Conservation (phyloP, 1,140 invertebrate genomes). For the Muscidifurax raptorellus region DNA sequence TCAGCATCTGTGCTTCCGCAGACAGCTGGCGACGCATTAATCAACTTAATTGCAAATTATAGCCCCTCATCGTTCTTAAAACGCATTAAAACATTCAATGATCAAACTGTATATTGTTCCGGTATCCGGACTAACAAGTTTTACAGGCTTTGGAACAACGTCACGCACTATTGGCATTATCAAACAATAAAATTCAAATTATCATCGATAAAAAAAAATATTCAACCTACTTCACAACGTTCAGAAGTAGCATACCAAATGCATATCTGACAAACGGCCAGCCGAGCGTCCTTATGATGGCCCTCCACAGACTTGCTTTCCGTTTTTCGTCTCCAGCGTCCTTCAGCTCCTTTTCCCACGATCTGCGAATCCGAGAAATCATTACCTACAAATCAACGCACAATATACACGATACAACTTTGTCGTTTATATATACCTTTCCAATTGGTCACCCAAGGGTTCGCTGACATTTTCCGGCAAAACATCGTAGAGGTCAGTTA, state of each 20-base stretch:
- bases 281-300: slow-evolving; percentile 62
- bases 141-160: neutral
- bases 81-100: neutral
- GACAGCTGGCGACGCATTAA: neutral
- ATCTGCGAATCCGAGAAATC: neutral
- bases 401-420: neutral
- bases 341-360: slow-evolving; percentile 66
- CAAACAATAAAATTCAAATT: too few relatives aligned
- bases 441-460: slow-evolving; percentile 77
- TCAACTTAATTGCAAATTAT: neutral
- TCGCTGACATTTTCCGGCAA: slow-evolving; percentile 76
- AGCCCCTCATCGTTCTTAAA: neutral
- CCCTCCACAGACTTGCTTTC: slow-evolving; percentile 61
- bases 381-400: neutral
- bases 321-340: slow-evolving; percentile 61
- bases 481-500: slow-evolving; percentile 67
- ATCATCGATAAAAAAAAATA: neutral
- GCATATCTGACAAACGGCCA: slow-evolving; percentile 27
- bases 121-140: neutral
- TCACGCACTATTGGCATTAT: neutral
- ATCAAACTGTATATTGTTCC: neutral
- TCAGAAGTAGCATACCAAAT: neutral
- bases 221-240: slow-evolving; percentile 5
- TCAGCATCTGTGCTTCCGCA: neutral
- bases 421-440: slow-evolving; percentile 73